phyloP scores from a whole-genome alignment of 2,888 invertebrate genomes.

The Stegana nigrithorax region DNA sequence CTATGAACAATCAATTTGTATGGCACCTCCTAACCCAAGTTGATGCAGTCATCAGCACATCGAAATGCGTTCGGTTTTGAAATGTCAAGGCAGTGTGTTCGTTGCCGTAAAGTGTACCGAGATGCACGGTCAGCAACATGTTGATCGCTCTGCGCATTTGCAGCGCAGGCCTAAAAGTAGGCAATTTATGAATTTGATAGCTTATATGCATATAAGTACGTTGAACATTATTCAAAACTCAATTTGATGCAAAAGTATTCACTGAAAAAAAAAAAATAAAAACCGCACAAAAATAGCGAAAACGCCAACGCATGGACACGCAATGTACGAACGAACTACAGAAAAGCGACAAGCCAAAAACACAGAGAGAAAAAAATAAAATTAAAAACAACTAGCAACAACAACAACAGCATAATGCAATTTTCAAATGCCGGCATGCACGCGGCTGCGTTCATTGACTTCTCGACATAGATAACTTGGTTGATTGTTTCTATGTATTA shows the following conservation, averaged over 20 bases:
- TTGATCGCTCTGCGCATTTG: conserved; percentile 22
- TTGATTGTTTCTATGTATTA: not conserved
- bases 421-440: conserved; percentile 13
- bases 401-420: conserved; percentile 13
- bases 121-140: conserved; percentile 2
- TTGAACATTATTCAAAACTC: not conserved
- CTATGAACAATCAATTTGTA: too few species aligned
- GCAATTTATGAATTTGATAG: too few species aligned
- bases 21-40: too few species aligned
- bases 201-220: too few species aligned
- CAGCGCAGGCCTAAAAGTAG: conserved; percentile 52
- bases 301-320: conserved; percentile 8
- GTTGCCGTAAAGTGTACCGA: too few species aligned
- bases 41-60: too few species aligned
- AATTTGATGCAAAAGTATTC: too few species aligned
- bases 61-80: too few species aligned
- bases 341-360: not conserved
- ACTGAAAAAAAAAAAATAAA: not conserved
- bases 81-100: too few species aligned
- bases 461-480: conserved; percentile 41
- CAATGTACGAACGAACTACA: not conserved
- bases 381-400: not conserved
- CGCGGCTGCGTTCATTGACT: conserved; percentile 45
- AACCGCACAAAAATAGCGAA: not conserved
- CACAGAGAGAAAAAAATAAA: not conserved